Evolutionary conservation across 2,888 invertebrate genomes (phyloP), one percentile per base, ranked within the genome.

Genomic region (Silvanus unidentatus): DNA sequence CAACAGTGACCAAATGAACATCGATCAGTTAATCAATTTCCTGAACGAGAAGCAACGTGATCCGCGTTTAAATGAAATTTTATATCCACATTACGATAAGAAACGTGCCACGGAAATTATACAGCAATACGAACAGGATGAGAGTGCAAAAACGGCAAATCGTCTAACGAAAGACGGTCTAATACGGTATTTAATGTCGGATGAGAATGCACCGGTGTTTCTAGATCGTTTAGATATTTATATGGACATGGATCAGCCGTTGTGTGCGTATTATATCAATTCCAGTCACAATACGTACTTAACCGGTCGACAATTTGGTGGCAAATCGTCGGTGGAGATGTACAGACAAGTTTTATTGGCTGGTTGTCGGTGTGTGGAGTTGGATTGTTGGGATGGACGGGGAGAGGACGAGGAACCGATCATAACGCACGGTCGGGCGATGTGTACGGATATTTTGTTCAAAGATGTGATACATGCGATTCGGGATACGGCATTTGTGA

Each of bases 171-270:
- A 96, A 71, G 97, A 98, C 72, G 98, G 98, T 29, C 82, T 99
- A 58, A 94, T 97, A 73, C 86, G 97, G 68, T 99, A 98, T 76
- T 80, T 99, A 55, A 99, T 99, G 96, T 98, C 98, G 0, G 99
- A 99, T 71, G 99, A 99, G 75, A 99, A 99, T 75, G 96, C 98
- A 0, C 98, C 99, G 0, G 98, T 99, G 52, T 99, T 99, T 75
- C 78, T 99, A 56, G 99, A 99, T 73, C 81, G 97, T n/a, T 76
- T 98, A 57, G 97, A 97, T 69, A 88, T 92, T 64, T 95, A 95
- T 66, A 90, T 89, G 90, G 98, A 99, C 55, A 98, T 99, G 99
- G 98, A 99, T 70, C 96, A 98, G 69, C 91, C 99, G 0, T 71
- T 99, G 43, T 86, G 94, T 6, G 98, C 99, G 70, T 99, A 99